Percentiles rank a stretch among this genome's conserved stretches.
Conservation (phyloP, 2,113 vertebrate genomes). For the Saiga tatarica region DNA sequence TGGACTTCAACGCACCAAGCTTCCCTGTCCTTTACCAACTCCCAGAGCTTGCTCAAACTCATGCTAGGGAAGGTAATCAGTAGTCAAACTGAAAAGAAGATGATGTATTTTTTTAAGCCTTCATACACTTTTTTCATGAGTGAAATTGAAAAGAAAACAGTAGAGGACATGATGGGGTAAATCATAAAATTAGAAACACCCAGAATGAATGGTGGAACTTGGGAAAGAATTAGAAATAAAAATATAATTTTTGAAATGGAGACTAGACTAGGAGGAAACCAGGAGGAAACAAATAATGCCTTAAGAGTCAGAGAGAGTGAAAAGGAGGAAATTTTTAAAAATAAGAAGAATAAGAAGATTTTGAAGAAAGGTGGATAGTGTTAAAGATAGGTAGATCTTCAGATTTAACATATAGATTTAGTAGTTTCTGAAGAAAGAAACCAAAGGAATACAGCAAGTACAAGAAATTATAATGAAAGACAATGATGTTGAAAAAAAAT, state of each 20-base stretch:
- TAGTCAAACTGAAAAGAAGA: not conserved
- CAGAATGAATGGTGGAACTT: not conserved
- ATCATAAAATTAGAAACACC: not conserved
- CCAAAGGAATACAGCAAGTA: not conserved
- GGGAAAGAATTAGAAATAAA: constrained; percentile 8
- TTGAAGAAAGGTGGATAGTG: not conserved
- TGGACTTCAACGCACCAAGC: not conserved
- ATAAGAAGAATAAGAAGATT: not conserved
- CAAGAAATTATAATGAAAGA: not conserved
- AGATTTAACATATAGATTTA: not conserved
- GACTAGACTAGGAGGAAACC: not conserved
- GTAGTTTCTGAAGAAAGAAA: constrained; percentile 4
- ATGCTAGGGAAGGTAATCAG: not conserved
- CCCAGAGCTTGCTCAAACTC: not conserved
- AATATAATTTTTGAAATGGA: not conserved
- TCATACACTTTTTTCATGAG: not conserved
- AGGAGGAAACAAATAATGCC: not conserved
- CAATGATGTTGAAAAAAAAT: not conserved
- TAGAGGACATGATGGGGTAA: not conserved
- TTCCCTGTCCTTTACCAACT: not conserved
- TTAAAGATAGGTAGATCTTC: not conserved
- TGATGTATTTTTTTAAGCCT: not conserved
- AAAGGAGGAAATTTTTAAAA: not conserved
- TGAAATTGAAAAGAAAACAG: not conserved
- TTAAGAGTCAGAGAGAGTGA: not conserved